A percentile compares a stretch with the other conserved stretches of the same genome.
Conservation (phyloP, 2,888 invertebrate genomes). For the Cataglyphis cursor region DNA sequence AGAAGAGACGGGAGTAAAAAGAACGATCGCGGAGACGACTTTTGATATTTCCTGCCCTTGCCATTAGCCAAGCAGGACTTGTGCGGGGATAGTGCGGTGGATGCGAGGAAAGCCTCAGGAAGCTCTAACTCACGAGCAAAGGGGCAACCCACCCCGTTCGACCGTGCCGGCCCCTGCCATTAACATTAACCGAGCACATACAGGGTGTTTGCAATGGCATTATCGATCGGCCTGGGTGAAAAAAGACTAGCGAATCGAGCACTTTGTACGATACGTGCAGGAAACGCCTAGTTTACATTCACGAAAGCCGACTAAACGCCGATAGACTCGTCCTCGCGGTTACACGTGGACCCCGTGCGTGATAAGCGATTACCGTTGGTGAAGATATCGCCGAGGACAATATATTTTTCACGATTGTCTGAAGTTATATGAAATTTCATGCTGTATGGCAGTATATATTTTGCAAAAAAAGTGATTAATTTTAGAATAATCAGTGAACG, state of each 20-base stretch:
- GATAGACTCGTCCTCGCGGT: conserved; percentile 75
- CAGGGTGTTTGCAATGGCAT: conserved; percentile 80
- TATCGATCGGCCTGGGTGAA: conserved; percentile 77
- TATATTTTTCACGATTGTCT: conserved; percentile 45
- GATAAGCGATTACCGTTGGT: conserved; percentile 58
- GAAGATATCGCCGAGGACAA: conserved; percentile 48
- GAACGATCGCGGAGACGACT: conserved; percentile 68
- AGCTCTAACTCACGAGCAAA: conserved; percentile 83
- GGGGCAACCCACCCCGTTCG: conserved; percentile 76
- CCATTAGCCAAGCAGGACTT: conserved; percentile 76
- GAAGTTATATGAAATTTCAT: conserved; percentile 3
- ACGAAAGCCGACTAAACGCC: conserved; percentile 76
- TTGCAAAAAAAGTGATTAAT: not conserved
- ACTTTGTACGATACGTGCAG: conserved; percentile 77
- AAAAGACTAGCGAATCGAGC: conserved; percentile 78
- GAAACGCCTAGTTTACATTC: conserved; percentile 78
- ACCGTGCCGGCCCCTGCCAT: conserved; percentile 79
- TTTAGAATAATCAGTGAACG: not conserved
- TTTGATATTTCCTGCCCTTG: conserved; percentile 81
- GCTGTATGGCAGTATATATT: not conserved
- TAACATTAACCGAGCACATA: conserved; percentile 82
- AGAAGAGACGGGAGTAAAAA: conserved; percentile 58
- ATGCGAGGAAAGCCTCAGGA: conserved; percentile 82
- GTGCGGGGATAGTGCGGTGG: conserved; percentile 69
- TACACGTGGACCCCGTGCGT: conserved; percentile 56